These are phyloP conservation scores for Catostomus latipinnis DNA, from an alignment of 2,797 vertebrate species.

Conservation along the genomic window DNA sequence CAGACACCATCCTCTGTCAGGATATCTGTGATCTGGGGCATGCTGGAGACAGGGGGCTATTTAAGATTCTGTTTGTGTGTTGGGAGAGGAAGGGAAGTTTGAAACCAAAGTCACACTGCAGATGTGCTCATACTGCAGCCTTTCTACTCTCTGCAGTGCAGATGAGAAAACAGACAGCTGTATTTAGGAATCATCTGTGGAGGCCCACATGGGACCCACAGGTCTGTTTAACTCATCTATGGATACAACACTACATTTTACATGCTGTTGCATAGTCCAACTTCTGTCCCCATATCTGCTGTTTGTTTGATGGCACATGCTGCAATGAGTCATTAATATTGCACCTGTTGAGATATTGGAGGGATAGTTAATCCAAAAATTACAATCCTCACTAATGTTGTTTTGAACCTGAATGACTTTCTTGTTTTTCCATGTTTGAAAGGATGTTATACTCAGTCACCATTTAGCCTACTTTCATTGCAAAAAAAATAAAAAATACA, in stretches of 20 bases:
- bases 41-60: slow-evolving; percentile 31
- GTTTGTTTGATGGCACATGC: slow-evolving; percentile 2
- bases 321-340: background rate
- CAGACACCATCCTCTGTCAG: slow-evolving; percentile 25
- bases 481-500: no score
- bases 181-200: slow-evolving; percentile 22
- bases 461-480: no score
- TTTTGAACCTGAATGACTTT: no score
- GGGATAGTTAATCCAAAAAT: no score
- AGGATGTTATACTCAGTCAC: no score
- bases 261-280: background rate
- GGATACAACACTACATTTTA: background rate
- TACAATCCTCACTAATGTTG: no score
- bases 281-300: background rate
- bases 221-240: slow-evolving; percentile 34
- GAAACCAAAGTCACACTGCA: slow-evolving; percentile 40
- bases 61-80: slow-evolving; percentile 42
- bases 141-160: slow-evolving; percentile 5
- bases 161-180: slow-evolving; percentile 22
- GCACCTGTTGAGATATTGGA: no score
- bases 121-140: slow-evolving; percentile 43
- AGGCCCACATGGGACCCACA: background rate
- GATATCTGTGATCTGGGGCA: slow-evolving; percentile 28
- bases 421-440: no score
- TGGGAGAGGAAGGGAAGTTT: slow-evolving; percentile 34